Base-by-base conservation (phyloP, 2,797 vertebrate genomes). In the Gadopsis bispinosus region DNA sequence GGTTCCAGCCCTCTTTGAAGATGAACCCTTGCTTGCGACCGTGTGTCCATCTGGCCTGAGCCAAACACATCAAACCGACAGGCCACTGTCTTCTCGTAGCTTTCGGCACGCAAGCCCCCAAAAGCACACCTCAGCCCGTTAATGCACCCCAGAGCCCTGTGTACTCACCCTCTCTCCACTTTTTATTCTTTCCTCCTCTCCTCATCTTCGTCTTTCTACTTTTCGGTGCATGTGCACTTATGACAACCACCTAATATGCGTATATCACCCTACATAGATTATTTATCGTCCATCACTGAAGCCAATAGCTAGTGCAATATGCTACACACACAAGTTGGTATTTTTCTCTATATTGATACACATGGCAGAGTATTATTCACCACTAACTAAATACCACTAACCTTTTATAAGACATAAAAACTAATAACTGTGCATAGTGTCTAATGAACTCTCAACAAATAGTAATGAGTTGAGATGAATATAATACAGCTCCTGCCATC, bases 1-100 rank as follows among this genome's bases (percentile, higher is more conserved):
- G 61, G 81, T 83, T 90, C 83, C 79, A 88, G 78, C 4, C 0
- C 80, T 85, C 88, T 93, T 92, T 94, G 89, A 92, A 91, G 88
- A 84, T 19, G 70, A 83, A 31, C 61, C 71, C 22, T 5, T 43
- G 69, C 73, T 75, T 63, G 75, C 37, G 60, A 79, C 81, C 22
- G 35, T 31, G 55, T 22, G 84, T 91, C 91, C 80, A 84, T 90
- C 89, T 93, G 89, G 77, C 73, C 75, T 11, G 51, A 80, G 76
- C 66, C 78, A 50, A 67, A 81, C 63, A 39, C 76, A 76, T 88
- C 84, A 81, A 84, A 87, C 83, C 58, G 56, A 75, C 82, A 72
- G 69, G 81, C 53, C 79, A 26, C 47, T 73, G 79, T 87, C 88
- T 82, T 76, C 68, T 79, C 4, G 5, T 81, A 73, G 79, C 83